A percentile compares a stretch with the other conserved stretches of the same genome.
phyloP scores from a whole-genome alignment of 2,797 vertebrate species.

The Rhodeus uyekii region DNA sequence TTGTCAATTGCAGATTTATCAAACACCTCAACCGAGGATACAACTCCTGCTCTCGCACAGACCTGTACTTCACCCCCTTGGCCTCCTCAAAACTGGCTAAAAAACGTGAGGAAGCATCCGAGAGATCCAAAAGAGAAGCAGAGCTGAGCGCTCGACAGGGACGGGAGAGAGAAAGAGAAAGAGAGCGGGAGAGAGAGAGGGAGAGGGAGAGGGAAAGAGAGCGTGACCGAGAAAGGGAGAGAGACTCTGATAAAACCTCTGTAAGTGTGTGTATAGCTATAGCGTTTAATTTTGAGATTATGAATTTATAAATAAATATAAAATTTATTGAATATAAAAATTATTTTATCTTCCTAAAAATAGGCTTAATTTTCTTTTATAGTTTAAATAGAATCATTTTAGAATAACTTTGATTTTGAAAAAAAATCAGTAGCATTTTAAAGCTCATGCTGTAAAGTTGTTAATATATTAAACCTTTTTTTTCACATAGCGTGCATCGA shows the following conservation, averaged over 20 bases:
- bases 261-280: conserved; percentile 82
- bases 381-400: not conserved
- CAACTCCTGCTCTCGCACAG: conserved; percentile 93
- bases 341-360: too few species aligned
- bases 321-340: not conserved
- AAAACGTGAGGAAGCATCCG: conserved; percentile 93
- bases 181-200: conserved; percentile 85
- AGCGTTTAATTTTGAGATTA: not conserved
- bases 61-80: conserved; percentile 94
- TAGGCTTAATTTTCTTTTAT: not conserved
- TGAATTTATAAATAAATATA: not conserved
- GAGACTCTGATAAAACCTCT: conserved; percentile 85
- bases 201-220: conserved; percentile 87
- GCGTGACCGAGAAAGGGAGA: conserved; percentile 82
- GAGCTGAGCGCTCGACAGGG: conserved; percentile 93
- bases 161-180: conserved; percentile 89
- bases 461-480: not conserved
- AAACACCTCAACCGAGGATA: conserved; percentile 95
- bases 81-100: conserved; percentile 94
- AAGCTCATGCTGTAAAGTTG: not conserved
- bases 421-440: too few species aligned
- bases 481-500: conserved; percentile 85
- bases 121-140: conserved; percentile 89
- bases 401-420: not conserved
- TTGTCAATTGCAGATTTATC: conserved; percentile 83